Evolutionary conservation across 1,140 invertebrate species (phyloP).

Genomic region (Andrena cerasifolii): DNA sequence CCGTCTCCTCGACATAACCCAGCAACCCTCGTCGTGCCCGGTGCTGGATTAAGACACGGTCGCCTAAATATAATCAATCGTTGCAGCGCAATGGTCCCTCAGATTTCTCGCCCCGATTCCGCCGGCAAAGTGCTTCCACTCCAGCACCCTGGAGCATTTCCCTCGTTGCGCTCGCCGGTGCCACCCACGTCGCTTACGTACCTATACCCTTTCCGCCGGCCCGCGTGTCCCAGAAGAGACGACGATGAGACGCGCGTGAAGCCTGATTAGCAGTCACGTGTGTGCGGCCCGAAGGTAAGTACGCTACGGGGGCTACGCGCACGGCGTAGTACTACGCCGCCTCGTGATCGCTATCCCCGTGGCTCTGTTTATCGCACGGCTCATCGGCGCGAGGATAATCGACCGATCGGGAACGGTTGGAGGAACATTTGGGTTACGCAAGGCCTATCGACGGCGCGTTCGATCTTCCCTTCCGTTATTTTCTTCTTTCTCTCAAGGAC

Average conservation of each 20-base stretch:
- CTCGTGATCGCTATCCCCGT: too few relatives aligned
- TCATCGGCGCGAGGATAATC: slow-evolving; percentile 50
- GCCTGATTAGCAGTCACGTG: slow-evolving; percentile 62
- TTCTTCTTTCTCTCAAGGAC: slow-evolving; percentile 15
- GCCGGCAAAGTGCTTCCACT: not conserved
- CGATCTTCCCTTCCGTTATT: slow-evolving; percentile 42
- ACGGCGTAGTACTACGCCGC: too few relatives aligned
- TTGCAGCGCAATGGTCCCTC: too few relatives aligned
- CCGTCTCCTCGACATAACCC: too few relatives aligned
- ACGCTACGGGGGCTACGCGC: slow-evolving; percentile 14
- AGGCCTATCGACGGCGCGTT: slow-evolving; percentile 25
- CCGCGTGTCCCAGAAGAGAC: not conserved
- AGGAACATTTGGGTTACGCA: slow-evolving; percentile 60
- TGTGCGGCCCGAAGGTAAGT: slow-evolving; percentile 41
- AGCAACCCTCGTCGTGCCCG: too few relatives aligned
- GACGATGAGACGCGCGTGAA: slow-evolving; percentile 33
- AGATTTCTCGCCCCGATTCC: not conserved
- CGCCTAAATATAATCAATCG: too few relatives aligned
- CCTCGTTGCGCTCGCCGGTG: not conserved
- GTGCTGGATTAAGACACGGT: too few relatives aligned
- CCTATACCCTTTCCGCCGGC: not conserved
- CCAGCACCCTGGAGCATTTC: not conserved
- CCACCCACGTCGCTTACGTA: not conserved
- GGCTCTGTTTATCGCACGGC: slow-evolving; percentile 59
- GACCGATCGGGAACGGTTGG: slow-evolving; percentile 59